Conservation (phyloP, 2,888 invertebrate species). For the Lepidochrysops patricia region DNA sequence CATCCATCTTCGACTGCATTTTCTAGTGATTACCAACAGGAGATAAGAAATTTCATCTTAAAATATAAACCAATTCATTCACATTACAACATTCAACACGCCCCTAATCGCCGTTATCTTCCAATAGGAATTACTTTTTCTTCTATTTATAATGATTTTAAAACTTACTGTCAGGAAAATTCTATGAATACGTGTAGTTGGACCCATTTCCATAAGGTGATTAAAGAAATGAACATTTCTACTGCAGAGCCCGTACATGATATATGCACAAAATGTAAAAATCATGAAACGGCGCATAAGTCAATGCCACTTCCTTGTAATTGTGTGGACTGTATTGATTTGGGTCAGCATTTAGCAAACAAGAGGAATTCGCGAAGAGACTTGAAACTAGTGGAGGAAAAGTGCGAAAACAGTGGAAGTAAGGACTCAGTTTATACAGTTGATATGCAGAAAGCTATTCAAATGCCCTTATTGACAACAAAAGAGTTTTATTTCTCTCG, state of each 20-base stretch:
- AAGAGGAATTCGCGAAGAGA: neutral
- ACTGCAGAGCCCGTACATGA: no score
- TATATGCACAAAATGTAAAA: no score
- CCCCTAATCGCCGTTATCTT: no score
- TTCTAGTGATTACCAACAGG: neutral
- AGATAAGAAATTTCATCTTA: neutral
- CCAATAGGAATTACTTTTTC: no score
- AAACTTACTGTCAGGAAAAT: no score
- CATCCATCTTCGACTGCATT: neutral
- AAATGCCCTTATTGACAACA: neutral
- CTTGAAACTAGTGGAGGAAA: neutral
- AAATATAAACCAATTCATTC: neutral
- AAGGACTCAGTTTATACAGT: constrained; percentile 1
- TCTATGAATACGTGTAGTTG: no score
- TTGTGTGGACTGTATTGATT: constrained; percentile 1
- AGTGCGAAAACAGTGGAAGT: neutral
- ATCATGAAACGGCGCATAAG: constrained; percentile 6
- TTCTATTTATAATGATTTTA: no score
- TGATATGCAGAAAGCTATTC: constrained; percentile 1
- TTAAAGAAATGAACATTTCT: no score
- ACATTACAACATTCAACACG: constrained; percentile 1
- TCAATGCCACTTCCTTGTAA: neutral
- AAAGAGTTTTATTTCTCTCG: neutral
- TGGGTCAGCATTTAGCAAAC: neutral
- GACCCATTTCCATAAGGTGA: no score